A percentile compares a stretch with the other conserved stretches of the same genome.
These are phyloP conservation scores for Caenorhabditis briggsae DNA, from an alignment of 1,140 invertebrate species.

Conservation along the genomic window DNA sequence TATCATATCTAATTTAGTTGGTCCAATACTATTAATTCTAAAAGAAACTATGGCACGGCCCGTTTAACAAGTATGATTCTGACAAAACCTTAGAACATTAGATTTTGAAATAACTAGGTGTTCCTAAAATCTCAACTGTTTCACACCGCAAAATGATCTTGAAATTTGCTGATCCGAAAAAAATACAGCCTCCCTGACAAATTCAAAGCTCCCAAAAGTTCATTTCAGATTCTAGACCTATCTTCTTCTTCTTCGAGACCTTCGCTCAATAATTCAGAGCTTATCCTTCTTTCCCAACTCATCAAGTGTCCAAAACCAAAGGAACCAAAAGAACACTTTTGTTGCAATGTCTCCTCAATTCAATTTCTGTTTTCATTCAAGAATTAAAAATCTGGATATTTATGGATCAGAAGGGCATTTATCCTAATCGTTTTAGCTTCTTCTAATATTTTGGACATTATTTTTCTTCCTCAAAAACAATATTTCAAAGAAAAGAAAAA, in stretches of 20 bases:
- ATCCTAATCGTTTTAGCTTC: background rate
- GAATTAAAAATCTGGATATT: background rate
- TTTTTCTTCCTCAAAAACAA: too few relatives aligned
- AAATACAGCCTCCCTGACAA: too few relatives aligned
- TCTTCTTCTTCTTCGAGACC: background rate
- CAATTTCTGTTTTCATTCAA: background rate
- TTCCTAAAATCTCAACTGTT: too few relatives aligned
- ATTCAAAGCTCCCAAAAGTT: background rate
- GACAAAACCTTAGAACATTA: too few relatives aligned
- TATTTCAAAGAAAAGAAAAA: background rate
- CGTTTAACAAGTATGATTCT: too few relatives aligned
- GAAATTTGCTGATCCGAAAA: too few relatives aligned
- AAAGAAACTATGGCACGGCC: too few relatives aligned
- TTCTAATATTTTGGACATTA: background rate
- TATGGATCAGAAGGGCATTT: background rate
- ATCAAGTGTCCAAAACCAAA: background rate
- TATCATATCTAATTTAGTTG: too few relatives aligned
- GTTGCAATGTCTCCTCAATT: background rate
- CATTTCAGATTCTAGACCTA: background rate
- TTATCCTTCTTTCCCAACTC: background rate
- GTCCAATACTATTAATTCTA: too few relatives aligned
- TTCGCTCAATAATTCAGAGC: constrained; percentile 23
- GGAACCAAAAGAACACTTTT: background rate
- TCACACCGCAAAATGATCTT: too few relatives aligned
- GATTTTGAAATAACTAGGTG: too few relatives aligned